phyloP scores from a whole-genome alignment of 2,888 invertebrate genomes.

The Drosophila infuscata region DNA sequence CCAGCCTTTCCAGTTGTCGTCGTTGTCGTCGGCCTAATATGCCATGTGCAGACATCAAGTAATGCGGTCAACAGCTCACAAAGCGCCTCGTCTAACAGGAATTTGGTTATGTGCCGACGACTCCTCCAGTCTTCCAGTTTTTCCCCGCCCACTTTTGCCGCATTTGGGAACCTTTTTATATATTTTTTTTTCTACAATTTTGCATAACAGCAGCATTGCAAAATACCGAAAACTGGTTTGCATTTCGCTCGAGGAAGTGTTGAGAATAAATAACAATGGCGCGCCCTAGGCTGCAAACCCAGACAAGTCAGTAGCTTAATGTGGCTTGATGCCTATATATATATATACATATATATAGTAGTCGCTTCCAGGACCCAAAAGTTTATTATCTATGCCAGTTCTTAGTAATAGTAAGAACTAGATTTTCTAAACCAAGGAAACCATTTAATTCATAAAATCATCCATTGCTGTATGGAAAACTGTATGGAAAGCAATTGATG shows the following conservation, averaged over 20 bases:
- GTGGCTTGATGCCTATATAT: background rate
- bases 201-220: constrained; percentile 60
- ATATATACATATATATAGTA: background rate
- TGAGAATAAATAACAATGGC: constrained; percentile 43
- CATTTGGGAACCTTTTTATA: constrained; percentile 24
- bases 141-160: constrained; percentile 49
- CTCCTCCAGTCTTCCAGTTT: constrained; percentile 31
- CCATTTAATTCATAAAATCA: background rate
- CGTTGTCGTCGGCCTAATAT: constrained; percentile 40
- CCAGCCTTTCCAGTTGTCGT: constrained; percentile 52
- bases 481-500: background rate
- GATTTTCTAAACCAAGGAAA: background rate
- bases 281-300: constrained; percentile 35
- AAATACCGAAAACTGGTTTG: constrained; percentile 58
- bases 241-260: constrained; percentile 39
- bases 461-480: no score
- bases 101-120: constrained; percentile 36
- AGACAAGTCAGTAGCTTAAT: constrained; percentile 15
- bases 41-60: constrained; percentile 43
- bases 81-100: constrained; percentile 54
- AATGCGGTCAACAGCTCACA: constrained; percentile 60
- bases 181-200: constrained; percentile 20
- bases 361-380: background rate
- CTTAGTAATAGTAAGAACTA: background rate
- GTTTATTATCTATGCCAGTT: background rate